Conservation (phyloP, 2,888 invertebrate species). For the Tridacna gigas region DNA sequence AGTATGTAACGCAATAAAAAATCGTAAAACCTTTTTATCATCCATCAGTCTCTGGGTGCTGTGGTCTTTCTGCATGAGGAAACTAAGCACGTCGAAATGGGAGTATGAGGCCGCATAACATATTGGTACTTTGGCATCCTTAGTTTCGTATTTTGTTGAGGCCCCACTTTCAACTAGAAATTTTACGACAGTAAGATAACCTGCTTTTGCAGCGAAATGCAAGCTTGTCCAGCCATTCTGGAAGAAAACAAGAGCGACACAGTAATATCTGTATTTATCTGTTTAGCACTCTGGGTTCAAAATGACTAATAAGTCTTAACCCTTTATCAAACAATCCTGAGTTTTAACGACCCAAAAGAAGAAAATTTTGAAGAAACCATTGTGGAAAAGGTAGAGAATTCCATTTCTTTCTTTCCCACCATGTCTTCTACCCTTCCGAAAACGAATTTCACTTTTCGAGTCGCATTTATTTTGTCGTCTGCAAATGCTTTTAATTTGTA, state of each 20-base stretch:
- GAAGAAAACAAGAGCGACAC: constrained; percentile 23
- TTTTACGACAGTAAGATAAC: constrained; percentile 97
- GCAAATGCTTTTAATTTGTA: too few relatives aligned
- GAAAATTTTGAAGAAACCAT: too few relatives aligned
- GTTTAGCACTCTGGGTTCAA: too few relatives aligned
- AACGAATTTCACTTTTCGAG: too few relatives aligned
- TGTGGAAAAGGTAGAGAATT: too few relatives aligned
- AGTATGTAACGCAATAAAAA: too few relatives aligned
- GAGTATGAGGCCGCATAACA: constrained; percentile 99
- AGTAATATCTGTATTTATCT: neutral
- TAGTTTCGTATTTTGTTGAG: constrained; percentile 93
- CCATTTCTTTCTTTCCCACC: too few relatives aligned
- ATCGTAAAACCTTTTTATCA: constrained; percentile 90
- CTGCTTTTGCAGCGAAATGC: constrained; percentile 86
- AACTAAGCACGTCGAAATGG: constrained; percentile 97
- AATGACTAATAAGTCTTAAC: too few relatives aligned
- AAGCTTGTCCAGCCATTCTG: constrained; percentile 84
- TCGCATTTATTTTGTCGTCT: too few relatives aligned
- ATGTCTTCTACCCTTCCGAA: too few relatives aligned
- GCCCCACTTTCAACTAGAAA: constrained; percentile 98
- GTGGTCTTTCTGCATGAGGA: constrained; percentile 98
- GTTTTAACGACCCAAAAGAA: too few relatives aligned
- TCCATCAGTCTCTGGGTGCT: constrained; percentile 99
- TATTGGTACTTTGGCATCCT: constrained; percentile 97
- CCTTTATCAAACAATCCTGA: too few relatives aligned